These are phyloP conservation scores for Squalus acanthias DNA, from an alignment of 2,797 vertebrate species.

Conservation along the genomic window DNA sequence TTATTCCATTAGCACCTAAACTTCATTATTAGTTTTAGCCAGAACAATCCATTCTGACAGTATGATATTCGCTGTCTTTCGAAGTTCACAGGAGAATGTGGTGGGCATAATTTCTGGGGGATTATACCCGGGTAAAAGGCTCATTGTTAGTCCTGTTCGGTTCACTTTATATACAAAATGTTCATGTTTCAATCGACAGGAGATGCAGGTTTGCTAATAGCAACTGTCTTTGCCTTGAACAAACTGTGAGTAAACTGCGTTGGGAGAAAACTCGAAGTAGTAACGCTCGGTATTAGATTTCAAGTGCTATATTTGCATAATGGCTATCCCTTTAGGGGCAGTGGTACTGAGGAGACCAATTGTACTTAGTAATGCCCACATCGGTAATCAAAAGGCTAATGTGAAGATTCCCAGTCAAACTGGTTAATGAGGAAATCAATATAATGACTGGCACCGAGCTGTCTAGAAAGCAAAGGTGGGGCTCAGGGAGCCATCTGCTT, in stretches of 20 bases:
- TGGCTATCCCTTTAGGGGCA: background rate
- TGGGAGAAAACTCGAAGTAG: background rate
- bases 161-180: background rate
- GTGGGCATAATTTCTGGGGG: too few species aligned
- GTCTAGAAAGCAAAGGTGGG: background rate
- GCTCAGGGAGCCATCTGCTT: background rate
- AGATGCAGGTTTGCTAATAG: background rate
- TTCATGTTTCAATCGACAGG: background rate
- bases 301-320: background rate
- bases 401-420: background rate
- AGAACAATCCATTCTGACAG: background rate
- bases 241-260: background rate
- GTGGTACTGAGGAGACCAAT: background rate
- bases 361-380: background rate
- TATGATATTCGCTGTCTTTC: background rate
- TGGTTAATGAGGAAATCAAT: background rate
- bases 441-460: slow-evolving; percentile 7
- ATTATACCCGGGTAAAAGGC: too few species aligned
- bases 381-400: background rate
- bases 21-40: background rate
- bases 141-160: too few species aligned
- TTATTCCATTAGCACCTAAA: background rate
- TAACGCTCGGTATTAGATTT: background rate
- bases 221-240: background rate
- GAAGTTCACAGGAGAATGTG: too few species aligned